Evolutionary conservation across 2,113 vertebrate species (phyloP), one percentile per base, ranked within the genome.

Genomic region (Rattus norvegicus): DNA sequence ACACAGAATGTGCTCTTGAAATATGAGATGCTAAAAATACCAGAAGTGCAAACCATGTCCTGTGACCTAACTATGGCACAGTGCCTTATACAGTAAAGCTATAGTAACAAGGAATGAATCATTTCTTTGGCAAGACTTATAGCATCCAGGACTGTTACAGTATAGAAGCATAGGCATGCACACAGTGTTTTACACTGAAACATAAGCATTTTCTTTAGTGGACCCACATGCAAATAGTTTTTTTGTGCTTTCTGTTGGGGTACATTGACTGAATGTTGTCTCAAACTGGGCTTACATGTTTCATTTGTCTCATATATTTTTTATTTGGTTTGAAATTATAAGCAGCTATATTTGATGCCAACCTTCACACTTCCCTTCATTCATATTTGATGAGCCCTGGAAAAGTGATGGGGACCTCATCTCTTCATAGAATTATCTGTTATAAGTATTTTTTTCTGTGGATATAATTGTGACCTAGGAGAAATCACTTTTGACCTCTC

Each of bases 311-410:
- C 26, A 59, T 36, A 17, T 87, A 69, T 33, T 72, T 91, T 43
- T 94, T 87, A 52, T 65, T 94, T 81, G 56, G 52, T 75, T 94
- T 91, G 54, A 92, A 85, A 97, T 70, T 88, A 93, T 11, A 54
- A 96, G 81, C 19, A 85, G 8, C n/a, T 92, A 88, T 91, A 70
- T 92, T 92, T 91, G 49, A 3, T 59, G 47, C 85, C 26, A 77
- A 13, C 39, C 47, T 76, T 59, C 1, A 77, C 72, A 36, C 63
- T 75, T 61, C 63, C 54, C 26, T 12, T 92, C 94, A 73, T 67
- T 67, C 65, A 30, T 65, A 65, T 10, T 24, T 65, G 63, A 65
- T 67, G 65, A 67, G 65, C 9, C 65, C 12, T 67, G 28, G 65
- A 75, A 43, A 63, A 89, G 59, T 6, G 49, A 14, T 81, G 52